Percentiles rank a stretch among this genome's conserved stretches.
phyloP scores from a whole-genome alignment of 1,140 invertebrate species.

The Bombyx mori region DNA sequence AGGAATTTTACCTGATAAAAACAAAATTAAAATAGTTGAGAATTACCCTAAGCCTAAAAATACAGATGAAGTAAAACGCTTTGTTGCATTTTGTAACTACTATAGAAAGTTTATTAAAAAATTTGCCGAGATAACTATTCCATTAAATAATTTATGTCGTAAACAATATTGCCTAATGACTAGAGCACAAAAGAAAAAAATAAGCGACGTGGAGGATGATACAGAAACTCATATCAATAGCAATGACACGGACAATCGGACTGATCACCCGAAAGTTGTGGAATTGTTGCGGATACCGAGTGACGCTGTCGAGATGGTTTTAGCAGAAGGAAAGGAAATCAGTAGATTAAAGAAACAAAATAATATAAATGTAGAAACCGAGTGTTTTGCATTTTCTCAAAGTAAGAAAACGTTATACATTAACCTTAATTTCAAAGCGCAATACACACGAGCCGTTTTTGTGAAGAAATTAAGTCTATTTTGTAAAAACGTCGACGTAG shows the following conservation, averaged over 20 bases:
- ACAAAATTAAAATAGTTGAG: neutral
- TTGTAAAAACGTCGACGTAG: slow-evolving; percentile 4
- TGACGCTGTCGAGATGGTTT: slow-evolving; percentile 16
- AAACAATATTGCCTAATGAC: slow-evolving; percentile 15
- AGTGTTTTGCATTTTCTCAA: slow-evolving; percentile 5
- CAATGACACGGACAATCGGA: slow-evolving; percentile 10
- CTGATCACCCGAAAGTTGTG: slow-evolving; percentile 18
- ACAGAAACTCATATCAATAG: slow-evolving; percentile 8
- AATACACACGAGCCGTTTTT: slow-evolving; percentile 18
- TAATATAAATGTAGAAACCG: slow-evolving; percentile 10
- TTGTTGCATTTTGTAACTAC: slow-evolving; percentile 4
- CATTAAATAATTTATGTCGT: neutral
- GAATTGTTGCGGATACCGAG: slow-evolving; percentile 16
- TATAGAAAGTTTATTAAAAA: slow-evolving; percentile 4
- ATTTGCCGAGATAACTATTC: neutral
- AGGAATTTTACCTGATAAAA: slow-evolving; percentile 1
- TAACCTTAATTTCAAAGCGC: slow-evolving; percentile 16
- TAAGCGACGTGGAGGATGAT: neutral
- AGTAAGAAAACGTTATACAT: slow-evolving; percentile 14
- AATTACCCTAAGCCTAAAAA: neutral
- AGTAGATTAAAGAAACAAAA: slow-evolving; percentile 8
- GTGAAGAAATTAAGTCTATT: slow-evolving; percentile 16
- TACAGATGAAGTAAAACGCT: slow-evolving; percentile 2
- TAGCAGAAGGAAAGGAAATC: slow-evolving; percentile 9
- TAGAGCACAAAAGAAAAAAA: slow-evolving; percentile 9